Evolutionary conservation across 2,113 vertebrate species (phyloP), one percentile per base, ranked within the genome.

Genomic region (Lipotes vexillifer): DNA sequence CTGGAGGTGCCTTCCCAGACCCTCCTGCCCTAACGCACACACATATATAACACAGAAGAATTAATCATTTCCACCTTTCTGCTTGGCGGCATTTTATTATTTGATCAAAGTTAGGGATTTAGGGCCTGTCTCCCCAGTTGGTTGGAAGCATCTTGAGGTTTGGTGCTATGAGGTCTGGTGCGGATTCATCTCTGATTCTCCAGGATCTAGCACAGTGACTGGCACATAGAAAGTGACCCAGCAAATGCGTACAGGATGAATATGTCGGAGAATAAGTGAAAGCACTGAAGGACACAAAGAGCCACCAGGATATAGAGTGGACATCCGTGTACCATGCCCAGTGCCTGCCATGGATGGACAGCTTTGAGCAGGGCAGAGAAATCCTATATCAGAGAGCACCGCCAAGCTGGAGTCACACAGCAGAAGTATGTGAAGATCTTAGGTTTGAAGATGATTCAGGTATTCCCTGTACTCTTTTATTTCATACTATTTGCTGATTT

Each of bases 321-420:
- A 5, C 7, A 27, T 3, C 6, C 3, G 0, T 18, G 21, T 23
- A 14, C 15, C 9, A 9, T 1, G 18, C 41, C 29, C 41, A n/a
- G 6, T 13, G 80, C 33, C 49, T 61, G 36, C 52, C 38, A 27
- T 1, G 1, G 5, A 41, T 2, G 33, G 59, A 44, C 27, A 44
- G 55, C 3, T 12, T 55, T 11, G 38, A n/a, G 66, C 13, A 49
- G 41, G 36, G 36, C 5, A 57, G 36, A 65, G 15, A 57, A 44
- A 4, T 29, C 74, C 41, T 23, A 0, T 7, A 10, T 87, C 68
- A 90, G 33, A 31, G 0, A 36, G 20, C 12, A 33, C 27, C 6
- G 17, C 17, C n/a, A 31, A 38, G 27, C 31, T 88, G 66, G 44
- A 46, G 66, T 46, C 55, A 46, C 65, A 6, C n/a, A 46, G 41